These are phyloP conservation scores for Tuberolachnus salignus DNA, from an alignment of 2,888 invertebrate genomes.

Conservation along the genomic window DNA sequence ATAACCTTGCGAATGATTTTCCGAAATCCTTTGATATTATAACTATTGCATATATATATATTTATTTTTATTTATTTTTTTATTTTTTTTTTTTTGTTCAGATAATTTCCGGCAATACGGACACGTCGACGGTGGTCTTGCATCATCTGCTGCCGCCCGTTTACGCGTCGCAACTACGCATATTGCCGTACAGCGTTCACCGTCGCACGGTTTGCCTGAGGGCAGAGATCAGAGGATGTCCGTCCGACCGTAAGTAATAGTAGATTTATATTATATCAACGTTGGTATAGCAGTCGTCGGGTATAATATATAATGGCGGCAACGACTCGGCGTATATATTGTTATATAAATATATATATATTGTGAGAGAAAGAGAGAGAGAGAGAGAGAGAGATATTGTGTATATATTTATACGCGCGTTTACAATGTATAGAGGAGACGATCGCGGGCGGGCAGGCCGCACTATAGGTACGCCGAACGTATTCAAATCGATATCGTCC, in stretches of 20 bases:
- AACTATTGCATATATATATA: too few relatives aligned
- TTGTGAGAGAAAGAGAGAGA: neutral
- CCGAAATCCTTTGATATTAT: constrained; percentile 57
- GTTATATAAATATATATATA: too few relatives aligned
- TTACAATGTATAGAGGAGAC: too few relatives aligned
- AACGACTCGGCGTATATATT: too few relatives aligned
- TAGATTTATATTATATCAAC: constrained; percentile 37
- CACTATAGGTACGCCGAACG: neutral
- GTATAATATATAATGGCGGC: neutral
- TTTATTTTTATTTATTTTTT: too few relatives aligned
- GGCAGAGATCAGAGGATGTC: constrained; percentile 76
- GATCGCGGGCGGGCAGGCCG: too few relatives aligned
- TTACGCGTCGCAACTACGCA: constrained; percentile 73
- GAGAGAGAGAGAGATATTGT: neutral
- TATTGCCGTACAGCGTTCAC: constrained; percentile 75
- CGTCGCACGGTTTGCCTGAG: constrained; percentile 76
- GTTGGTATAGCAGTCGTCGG: neutral
- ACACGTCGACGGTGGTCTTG: constrained; percentile 74
- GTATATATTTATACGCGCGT: too few relatives aligned
- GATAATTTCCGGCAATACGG: constrained; percentile 76
- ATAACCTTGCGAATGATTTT: too few relatives aligned
- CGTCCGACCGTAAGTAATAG: constrained; percentile 68
- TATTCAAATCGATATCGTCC: constrained; percentile 36
- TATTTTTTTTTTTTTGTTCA: too few relatives aligned
- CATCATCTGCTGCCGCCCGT: constrained; percentile 74